Evolutionary conservation across 2,888 invertebrate genomes (phyloP).

Genomic region (Callosobruchus maculatus): DNA sequence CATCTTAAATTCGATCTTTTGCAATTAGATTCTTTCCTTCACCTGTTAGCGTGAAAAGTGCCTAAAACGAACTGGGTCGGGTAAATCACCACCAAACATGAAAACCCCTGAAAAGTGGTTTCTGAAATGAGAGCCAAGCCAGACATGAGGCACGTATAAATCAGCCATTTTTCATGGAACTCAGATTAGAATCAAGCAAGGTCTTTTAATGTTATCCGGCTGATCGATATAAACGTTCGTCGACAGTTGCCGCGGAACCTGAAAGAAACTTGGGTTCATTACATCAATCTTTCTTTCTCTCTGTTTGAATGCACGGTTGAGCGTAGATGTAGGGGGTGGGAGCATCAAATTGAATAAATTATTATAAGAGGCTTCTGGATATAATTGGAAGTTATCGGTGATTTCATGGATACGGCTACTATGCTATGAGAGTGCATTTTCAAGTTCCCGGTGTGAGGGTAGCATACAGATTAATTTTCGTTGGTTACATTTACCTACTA

Average conservation of each 20-base stretch:
- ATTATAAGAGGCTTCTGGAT: neutral
- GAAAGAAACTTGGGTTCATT: neutral
- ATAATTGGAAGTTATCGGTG: no score
- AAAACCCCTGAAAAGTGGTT: neutral
- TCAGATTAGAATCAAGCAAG: neutral
- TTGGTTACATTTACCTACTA: no score
- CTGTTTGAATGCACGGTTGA: neutral
- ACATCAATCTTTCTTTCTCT: neutral
- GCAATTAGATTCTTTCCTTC: no score
- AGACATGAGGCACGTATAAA: neutral
- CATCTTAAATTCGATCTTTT: no score
- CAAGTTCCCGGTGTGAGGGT: no score
- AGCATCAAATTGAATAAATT: neutral
- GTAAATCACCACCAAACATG: neutral
- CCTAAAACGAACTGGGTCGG: neutral
- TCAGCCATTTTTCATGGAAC: neutral
- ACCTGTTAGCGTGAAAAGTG: no score
- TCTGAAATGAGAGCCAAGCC: neutral
- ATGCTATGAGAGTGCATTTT: no score
- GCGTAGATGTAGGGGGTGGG: neutral
- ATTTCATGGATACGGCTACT: no score
- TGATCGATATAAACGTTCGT: neutral
- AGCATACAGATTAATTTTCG: no score
- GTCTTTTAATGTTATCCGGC: neutral
- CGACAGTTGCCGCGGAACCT: neutral